Evolutionary conservation across 2,113 vertebrate genomes (phyloP).

Genomic region (Gymnogyps californianus): DNA sequence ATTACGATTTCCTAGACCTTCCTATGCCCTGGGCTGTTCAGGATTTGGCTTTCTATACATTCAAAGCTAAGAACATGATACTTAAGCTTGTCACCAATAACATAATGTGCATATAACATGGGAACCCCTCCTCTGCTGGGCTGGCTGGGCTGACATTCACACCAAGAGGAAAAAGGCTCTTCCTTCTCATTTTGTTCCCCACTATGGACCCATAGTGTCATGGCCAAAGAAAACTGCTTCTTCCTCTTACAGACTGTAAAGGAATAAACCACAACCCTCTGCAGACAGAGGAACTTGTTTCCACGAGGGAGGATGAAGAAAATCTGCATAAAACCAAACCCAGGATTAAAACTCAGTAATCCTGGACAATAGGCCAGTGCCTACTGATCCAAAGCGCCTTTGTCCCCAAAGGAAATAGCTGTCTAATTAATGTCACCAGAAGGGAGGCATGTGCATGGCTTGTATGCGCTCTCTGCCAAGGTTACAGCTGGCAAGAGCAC

Average conservation of each 20-base stretch:
- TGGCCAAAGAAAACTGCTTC: background rate
- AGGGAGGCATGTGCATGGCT: background rate
- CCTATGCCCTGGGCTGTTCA: background rate
- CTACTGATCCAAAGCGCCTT: background rate
- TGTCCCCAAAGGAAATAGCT: background rate
- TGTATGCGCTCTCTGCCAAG: background rate
- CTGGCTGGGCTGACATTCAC: background rate
- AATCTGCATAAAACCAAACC: background rate
- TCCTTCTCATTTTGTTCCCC: background rate
- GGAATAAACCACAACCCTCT: no score
- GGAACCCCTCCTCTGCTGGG: background rate
- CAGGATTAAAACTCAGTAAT: background rate
- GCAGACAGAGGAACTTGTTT: background rate
- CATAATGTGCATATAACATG: background rate
- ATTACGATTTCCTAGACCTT: background rate
- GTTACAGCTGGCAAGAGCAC: background rate
- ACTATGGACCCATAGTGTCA: background rate
- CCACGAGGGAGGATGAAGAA: background rate
- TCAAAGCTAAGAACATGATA: background rate
- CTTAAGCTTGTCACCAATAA: background rate
- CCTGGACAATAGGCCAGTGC: background rate
- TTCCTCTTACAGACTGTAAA: background rate
- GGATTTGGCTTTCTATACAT: background rate
- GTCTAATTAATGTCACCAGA: background rate
- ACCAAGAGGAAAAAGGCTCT: background rate